These are phyloP conservation scores for Acleris literana DNA, from an alignment of 2,888 invertebrate genomes.

Conservation along the genomic window DNA sequence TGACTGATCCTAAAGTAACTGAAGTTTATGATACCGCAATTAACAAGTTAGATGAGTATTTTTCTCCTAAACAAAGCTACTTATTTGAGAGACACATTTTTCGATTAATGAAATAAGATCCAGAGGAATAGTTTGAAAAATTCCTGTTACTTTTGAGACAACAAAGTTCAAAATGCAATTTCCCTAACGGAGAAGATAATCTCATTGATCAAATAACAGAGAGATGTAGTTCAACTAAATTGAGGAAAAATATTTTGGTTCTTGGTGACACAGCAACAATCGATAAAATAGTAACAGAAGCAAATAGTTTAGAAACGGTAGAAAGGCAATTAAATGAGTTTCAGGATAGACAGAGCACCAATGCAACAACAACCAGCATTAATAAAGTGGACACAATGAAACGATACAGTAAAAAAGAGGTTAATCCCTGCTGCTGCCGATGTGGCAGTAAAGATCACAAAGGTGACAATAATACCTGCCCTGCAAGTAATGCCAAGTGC, in stretches of 20 bases:
- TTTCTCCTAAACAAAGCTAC: no score
- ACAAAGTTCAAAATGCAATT: neutral
- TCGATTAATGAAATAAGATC: no score
- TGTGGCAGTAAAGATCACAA: neutral
- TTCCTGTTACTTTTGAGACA: no score
- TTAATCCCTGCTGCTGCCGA: neutral
- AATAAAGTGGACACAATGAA: slow-evolving; percentile 2
- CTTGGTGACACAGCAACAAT: neutral
- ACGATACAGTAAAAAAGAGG: neutral
- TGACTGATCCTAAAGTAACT: no score
- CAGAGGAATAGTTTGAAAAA: no score
- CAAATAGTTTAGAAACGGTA: neutral
- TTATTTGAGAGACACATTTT: no score
- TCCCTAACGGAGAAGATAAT: neutral
- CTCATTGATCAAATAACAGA: neutral
- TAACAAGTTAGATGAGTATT: no score
- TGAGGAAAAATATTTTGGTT: neutral
- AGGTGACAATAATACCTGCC: neutral
- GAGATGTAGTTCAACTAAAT: neutral
- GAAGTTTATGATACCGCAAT: no score
- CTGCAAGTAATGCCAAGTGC: neutral
- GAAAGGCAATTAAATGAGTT: neutral
- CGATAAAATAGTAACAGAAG: neutral
- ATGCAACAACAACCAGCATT: neutral
- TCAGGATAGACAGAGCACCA: neutral